Conservation (phyloP, 2,113 vertebrate species). For the Drymodes brunneopygia region DNA sequence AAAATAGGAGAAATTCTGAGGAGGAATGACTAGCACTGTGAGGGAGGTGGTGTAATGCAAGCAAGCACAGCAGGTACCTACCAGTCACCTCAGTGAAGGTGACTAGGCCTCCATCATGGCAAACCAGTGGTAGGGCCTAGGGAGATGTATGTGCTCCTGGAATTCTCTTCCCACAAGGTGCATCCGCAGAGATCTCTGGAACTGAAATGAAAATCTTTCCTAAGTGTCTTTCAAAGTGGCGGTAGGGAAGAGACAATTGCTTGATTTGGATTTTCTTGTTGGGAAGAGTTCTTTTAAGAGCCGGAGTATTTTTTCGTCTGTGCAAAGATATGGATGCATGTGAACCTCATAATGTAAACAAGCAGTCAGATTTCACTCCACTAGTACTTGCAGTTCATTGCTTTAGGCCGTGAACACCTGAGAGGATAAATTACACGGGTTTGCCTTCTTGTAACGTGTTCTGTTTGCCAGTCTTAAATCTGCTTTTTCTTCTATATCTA, state of each 20-base stretch:
- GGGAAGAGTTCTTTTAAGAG: not conserved
- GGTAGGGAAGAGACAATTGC: not conserved
- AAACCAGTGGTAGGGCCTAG: not conserved
- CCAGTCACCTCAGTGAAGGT: fast-evolving
- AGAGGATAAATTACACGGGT: not conserved
- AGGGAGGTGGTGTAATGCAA: not conserved
- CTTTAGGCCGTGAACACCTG: not conserved
- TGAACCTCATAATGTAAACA: not conserved
- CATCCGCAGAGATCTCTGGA: not conserved
- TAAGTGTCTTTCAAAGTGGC: not conserved
- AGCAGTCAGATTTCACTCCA: not conserved
- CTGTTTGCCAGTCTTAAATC: not conserved
- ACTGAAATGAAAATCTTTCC: not conserved
- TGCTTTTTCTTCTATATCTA: not conserved
- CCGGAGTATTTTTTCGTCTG: not conserved
- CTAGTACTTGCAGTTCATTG: not conserved
- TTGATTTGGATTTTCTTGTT: not conserved
- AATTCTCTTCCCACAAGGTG: not conserved
- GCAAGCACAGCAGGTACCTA: not conserved
- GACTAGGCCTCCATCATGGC: fast-evolving
- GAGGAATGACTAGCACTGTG: not conserved
- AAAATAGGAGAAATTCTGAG: not conserved
- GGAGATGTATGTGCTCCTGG: not conserved
- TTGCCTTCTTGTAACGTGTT: not conserved
- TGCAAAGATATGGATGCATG: not conserved